phyloP scores from a whole-genome alignment of 1,140 invertebrate species.

The Tyrophagus putrescentiae region DNA sequence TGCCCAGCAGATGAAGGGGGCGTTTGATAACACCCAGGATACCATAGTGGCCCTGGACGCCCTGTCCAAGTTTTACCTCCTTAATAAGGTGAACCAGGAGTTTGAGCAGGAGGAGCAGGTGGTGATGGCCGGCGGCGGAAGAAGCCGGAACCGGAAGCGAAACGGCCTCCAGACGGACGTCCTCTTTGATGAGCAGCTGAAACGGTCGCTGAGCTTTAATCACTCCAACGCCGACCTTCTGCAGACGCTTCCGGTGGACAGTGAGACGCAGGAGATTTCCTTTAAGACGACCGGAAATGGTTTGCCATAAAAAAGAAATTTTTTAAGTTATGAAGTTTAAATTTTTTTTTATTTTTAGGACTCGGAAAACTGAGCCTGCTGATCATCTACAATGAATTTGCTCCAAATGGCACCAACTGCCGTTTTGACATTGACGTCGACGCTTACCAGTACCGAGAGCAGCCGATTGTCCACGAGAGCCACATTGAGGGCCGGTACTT shows the following conservation, averaged over 20 bases:
- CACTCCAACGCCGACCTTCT: constrained; percentile 26
- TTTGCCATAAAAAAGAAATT: no score
- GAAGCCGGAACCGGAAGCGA: background rate
- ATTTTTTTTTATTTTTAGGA: no score
- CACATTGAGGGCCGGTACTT: no score
- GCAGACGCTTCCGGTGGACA: constrained; percentile 25
- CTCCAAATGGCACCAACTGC: constrained; percentile 29
- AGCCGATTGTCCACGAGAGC: background rate
- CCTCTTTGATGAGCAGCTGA: constrained; percentile 24
- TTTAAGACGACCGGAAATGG: constrained; percentile 32
- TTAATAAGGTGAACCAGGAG: constrained; percentile 18
- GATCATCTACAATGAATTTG: constrained; percentile 31
- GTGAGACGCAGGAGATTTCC: constrained; percentile 14
- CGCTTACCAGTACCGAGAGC: constrained; percentile 26
- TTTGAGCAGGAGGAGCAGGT: background rate
- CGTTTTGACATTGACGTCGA: constrained; percentile 16
- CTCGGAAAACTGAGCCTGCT: constrained; percentile 32
- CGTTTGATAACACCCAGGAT: constrained; percentile 36
- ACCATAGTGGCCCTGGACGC: constrained; percentile 36
- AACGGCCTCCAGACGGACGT: constrained; percentile 4
- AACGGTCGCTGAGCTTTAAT: constrained; percentile 22
- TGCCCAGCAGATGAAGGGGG: constrained; percentile 30
- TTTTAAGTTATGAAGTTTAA: no score
- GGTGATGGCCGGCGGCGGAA: no score
- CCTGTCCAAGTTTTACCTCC: constrained; percentile 31